Conservation (phyloP, 2,113 vertebrate genomes). For the Progne subis region DNA sequence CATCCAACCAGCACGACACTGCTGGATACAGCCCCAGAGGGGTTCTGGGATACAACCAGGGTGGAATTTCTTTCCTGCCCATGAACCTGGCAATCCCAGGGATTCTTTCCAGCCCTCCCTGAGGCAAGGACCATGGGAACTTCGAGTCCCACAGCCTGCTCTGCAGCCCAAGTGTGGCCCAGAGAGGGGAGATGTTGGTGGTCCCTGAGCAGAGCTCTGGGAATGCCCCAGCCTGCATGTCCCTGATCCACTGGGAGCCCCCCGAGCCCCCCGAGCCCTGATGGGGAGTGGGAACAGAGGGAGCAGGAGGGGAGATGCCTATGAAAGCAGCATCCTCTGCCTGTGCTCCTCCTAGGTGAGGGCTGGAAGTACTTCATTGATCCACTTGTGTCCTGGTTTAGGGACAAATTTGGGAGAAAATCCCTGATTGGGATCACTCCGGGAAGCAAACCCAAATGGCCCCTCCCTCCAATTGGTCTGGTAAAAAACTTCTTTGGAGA, state of each 20-base stretch:
- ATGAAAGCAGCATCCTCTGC: neutral
- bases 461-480: no score
- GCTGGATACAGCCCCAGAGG: neutral
- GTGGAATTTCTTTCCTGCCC: neutral
- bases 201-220: neutral
- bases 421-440: no score
- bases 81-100: neutral
- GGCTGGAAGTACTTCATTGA: neutral
- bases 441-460: no score
- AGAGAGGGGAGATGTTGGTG: neutral
- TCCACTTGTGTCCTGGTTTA: neutral
- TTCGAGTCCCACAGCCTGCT: neutral
- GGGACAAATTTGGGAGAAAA: no score
- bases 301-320: neutral
- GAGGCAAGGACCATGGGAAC: neutral
- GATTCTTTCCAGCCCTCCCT: neutral
- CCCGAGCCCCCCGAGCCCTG: fast-evolving
- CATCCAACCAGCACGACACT: neutral
- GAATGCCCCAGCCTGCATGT: neutral
- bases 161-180: no score
- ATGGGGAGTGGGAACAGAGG: neutral
- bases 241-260: neutral
- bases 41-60: neutral
- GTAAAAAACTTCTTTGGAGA: no score
- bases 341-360: neutral